A percentile compares a stretch with the other conserved stretches of the same genome.
Conservation (phyloP, 2,797 vertebrate species). For the Diplodus puntazzo region DNA sequence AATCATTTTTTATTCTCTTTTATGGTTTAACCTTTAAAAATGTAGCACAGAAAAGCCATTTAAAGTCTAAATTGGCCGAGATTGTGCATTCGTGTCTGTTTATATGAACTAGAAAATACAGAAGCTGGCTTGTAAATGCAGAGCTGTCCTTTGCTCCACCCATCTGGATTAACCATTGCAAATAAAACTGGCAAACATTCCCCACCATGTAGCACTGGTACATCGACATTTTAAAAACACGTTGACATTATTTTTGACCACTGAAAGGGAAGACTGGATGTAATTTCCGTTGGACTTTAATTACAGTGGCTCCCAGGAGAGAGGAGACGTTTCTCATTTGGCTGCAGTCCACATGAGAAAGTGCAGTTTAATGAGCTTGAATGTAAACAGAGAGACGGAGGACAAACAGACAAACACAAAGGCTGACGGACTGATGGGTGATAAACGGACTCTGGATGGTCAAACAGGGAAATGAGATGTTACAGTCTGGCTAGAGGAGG, state of each 20-base stretch:
- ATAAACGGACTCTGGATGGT: slow-evolving; percentile 25
- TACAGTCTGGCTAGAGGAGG: slow-evolving; percentile 19
- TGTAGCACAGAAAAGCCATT: background rate
- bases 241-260: background rate
- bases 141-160: background rate
- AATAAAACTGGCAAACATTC: background rate
- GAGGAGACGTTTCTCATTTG: slow-evolving; percentile 35
- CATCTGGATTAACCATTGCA: background rate
- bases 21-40: background rate
- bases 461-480: slow-evolving; percentile 41
- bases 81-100: slow-evolving; percentile 1
- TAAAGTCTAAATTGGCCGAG: background rate
- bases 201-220: background rate
- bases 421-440: slow-evolving; percentile 1
- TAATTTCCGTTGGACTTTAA: background rate
- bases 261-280: background rate
- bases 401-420: slow-evolving; percentile 27
- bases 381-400: slow-evolving; percentile 29
- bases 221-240: background rate
- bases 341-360: background rate
- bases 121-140: slow-evolving; percentile 9
- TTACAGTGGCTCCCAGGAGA: slow-evolving; percentile 25
- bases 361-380: slow-evolving; percentile 56
- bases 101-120: background rate
- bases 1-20: background rate